Conservation (phyloP, 2,113 vertebrate genomes). For the Monarcha castaneiventris region DNA sequence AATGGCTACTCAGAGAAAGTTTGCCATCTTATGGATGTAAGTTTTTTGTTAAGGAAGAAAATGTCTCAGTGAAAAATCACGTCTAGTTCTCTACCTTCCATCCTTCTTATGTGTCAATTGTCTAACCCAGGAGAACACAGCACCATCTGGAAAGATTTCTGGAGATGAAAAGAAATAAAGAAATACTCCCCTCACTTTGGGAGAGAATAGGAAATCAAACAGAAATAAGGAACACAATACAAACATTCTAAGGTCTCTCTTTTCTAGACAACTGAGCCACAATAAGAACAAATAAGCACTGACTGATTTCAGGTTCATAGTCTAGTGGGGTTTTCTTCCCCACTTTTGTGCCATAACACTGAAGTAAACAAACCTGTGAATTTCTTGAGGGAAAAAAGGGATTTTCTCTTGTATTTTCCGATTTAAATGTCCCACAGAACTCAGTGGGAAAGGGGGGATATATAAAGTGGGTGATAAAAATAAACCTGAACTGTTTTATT, state of each 20-base stretch:
- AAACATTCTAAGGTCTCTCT: background rate
- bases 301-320: background rate
- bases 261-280: background rate
- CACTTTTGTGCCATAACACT: background rate
- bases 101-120: background rate
- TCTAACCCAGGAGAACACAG: background rate
- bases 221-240: background rate
- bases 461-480: background rate
- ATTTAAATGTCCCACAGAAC: background rate
- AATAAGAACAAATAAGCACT: background rate
- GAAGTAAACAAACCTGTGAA: background rate
- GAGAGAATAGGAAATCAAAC: background rate
- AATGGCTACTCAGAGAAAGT: background rate
- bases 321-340: background rate
- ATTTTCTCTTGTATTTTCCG: background rate
- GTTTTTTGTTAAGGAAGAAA: background rate
- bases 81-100: background rate
- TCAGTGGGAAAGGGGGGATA: background rate
- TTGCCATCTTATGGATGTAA: background rate
- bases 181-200: background rate
- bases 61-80: background rate
- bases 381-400: background rate
- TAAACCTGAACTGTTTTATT: background rate
- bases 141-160: background rate
- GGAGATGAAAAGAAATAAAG: background rate